Base-by-base conservation (phyloP, 1,140 invertebrate species). In the Coelopa frigida region DNA sequence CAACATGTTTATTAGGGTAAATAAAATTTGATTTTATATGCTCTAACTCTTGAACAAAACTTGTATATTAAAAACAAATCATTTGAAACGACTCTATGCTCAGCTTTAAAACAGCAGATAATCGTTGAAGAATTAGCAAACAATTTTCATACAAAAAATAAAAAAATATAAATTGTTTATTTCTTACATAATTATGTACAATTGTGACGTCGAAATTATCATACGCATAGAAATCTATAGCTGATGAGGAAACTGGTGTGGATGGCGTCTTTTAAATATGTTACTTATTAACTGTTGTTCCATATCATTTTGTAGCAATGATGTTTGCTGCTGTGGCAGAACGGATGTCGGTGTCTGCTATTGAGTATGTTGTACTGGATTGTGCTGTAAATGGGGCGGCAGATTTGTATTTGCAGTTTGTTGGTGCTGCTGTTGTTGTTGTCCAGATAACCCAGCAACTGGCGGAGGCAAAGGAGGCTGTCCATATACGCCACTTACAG, bases 401-500 rank as follows among this genome's bases (percentile, higher is more conserved):
- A 66, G 50, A 44, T 55, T 50, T 26, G 50, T 58, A 46, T 31
- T 52, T 37, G 51, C 51, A 46, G 57, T 53, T 45, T 53, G 58
- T 26, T 60, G 48, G 41, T 59, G 56, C 48, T n/a, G 46, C 45
- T 37, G 48, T 38, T 37, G 44, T 5, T 33, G 14, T 46, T 46
- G 44, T 17, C 45, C 43, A n/a, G 48, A 26, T 17, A 44, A 26
- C 2, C 44, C 43, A 6, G 55, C 45, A 24, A 56, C 10, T 33
- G 59, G 49, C 41, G 57, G 54, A 42, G 52, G 45, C 44, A 58
- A 56, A 49, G 59, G 38, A 38, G 61, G 48, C 49, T 63, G 65
- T 26, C 49, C 55, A 49, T 65, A 60, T 23, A 61, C 60, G 51
- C 70, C 70, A 61, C 76, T 74, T 43, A 72, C 67, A 47, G 74